Evolutionary conservation across 2,797 vertebrate species (phyloP), one percentile per base, ranked within the genome.

Genomic region (Oryzias dopingdopingensis): DNA sequence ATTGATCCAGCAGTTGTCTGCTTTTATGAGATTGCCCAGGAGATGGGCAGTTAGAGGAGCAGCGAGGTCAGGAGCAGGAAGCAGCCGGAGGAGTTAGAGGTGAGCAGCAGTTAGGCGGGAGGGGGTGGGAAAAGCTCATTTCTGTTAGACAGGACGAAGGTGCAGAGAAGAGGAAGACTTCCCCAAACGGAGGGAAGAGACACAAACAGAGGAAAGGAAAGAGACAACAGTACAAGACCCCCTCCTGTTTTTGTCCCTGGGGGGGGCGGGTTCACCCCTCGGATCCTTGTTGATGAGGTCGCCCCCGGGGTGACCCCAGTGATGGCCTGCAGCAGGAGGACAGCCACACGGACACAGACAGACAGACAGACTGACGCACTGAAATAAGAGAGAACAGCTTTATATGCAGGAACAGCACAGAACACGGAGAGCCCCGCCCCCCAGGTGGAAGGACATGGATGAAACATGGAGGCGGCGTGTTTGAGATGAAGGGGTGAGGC

Each of bases 301-400:
- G 70, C 76, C 81, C 76, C 67, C 62, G 20, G 76, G 78, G 72
- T 82, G 82, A 83, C 82, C 86, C 59, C 72, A 66, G 63, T 78
- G 59, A 70, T 67, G 77, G 82, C 81, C 78, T 88, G 83, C 73
- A 65, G 78, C 80, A 20, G 73, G 83, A 54, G 68, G 84, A 82
- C 56, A 65, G 74, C 77, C 83, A 85, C 75, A 75, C 7, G 83
- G 84, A 89, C 87, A 90, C 70, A 88, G 84, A 87, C 79, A 86
- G 76, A 88, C 87, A 85, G 77, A 85, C 79, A 83, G 81, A 92
- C 66, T 85, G 88, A 91, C 43, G 85, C 89, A 90, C 90, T 91
- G 91, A 82, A 93, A 92, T 83, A 90, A 90, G 88, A 92, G 80
- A 90, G 81, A 89, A 92, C 57, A 91, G 80, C 76, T 82, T 87